Evolutionary conservation across 2,113 vertebrate genomes (phyloP).

Genomic region (Sinocyclocheilus grahami): DNA sequence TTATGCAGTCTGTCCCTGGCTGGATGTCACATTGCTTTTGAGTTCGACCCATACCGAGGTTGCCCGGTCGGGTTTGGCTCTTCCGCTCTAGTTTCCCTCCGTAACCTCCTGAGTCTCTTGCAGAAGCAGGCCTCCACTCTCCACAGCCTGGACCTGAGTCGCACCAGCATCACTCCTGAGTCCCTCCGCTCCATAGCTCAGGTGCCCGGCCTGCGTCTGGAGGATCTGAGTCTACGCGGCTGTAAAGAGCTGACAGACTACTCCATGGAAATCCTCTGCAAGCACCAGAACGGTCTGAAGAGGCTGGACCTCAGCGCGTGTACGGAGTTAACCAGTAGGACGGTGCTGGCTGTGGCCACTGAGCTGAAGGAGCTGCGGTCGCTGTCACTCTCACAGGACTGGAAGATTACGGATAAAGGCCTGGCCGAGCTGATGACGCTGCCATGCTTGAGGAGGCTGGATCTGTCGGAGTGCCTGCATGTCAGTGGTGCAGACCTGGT

Average conservation of each 20-base stretch:
- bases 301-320: constrained; percentile 81
- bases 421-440: constrained; percentile 72
- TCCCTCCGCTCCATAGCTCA: constrained; percentile 75
- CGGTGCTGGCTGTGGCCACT: constrained; percentile 66
- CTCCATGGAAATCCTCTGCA: constrained; percentile 75
- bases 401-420: constrained; percentile 77
- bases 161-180: constrained; percentile 77
- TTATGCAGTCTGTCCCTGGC: constrained; percentile 77
- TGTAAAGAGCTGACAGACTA: constrained; percentile 83
- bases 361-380: constrained; percentile 67
- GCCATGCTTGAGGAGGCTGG: constrained; percentile 69
- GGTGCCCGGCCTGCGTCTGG: constrained; percentile 72
- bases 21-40: constrained; percentile 82
- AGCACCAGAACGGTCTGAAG: constrained; percentile 74
- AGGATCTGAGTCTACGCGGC: constrained; percentile 74
- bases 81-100: constrained; percentile 76
- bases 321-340: constrained; percentile 76
- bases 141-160: constrained; percentile 78
- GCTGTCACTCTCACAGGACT: constrained; percentile 74
- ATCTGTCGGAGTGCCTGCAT: constrained; percentile 80
- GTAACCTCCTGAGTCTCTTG: constrained; percentile 76
- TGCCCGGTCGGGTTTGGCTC: constrained; percentile 67
- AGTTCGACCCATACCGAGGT: constrained; percentile 73
- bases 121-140: constrained; percentile 69
- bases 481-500: constrained; percentile 75